Base-by-base conservation (phyloP, 1,140 invertebrate genomes). In the Intoshia linei region DNA sequence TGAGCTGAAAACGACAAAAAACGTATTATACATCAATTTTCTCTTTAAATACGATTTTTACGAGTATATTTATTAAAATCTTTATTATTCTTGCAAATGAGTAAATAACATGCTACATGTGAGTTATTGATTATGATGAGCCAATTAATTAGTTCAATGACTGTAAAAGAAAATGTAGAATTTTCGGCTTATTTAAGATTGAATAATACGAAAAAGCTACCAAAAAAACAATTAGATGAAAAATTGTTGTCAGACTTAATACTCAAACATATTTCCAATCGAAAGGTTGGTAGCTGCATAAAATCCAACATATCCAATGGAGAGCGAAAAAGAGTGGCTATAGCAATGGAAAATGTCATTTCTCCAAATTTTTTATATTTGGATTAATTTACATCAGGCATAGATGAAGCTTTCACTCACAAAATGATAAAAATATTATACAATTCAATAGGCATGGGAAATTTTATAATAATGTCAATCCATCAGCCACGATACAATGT, bases 401-500 rank as follows among this genome's bases (percentile, higher is more conserved):
- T 59, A 2, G 56, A 59, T 44, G 48, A 55, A 23, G 52, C 45
- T 39, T 57, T 55, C 17, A 55, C 56, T 14, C 47, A 50, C 40
- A 48, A 49, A 37, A 55, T 59, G 30, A 57, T 57, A 49, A 21
- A 44, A 20, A 40, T 51, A n/a, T 41, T 59, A 6, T 44, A 15
- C 44, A 58, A 54, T 31, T 37, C 57, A 33, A 40, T 54, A 5
- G 11, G 43, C 6, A 42, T 40, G 30, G 54, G 54, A 22, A 43
- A 45, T 10, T 57, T 52, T 6, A 49, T 59, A 13, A 47, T 59
- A 6, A 53, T 59, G 37, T 56, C 55, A 3, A 57, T 59, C 17
- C 56, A 59, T 42, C 56, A 59, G 42, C 56, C 56, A 17, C 45
- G 55, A 2, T 59, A 47, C 36, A 51, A 51, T 27, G 57, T 59